Evolutionary conservation across 2,888 invertebrate species (phyloP), one percentile per base, ranked within the genome.

Genomic region (Drosophila demipolita): DNA sequence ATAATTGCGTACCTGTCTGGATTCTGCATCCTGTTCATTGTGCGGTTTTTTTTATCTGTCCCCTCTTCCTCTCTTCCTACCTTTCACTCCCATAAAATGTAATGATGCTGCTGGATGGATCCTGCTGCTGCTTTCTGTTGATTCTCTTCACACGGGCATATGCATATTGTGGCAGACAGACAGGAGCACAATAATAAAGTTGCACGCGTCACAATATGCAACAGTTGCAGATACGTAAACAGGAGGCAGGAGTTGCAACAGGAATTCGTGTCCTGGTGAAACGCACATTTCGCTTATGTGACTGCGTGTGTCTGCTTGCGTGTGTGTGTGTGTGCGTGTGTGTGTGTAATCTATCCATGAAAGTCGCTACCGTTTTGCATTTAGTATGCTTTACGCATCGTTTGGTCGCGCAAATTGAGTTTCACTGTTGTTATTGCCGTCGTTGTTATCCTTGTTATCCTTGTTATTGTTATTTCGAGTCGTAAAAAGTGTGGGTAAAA

Each of bases 361-460:
- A 82, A 82, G 77, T 72, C 68, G 88, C 78, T 76, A 80, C 86
- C 84, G 86, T 64, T 87, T 82, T 76, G 80, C 76, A 83, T 87
- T 87, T 85, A 73, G 76, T 85, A 80, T 80, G 88, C 84, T 87
- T 85, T 75, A 87, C 86, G 88, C 86, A 85, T 87, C 88, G 88
- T 80, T 87, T 85, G 74, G 78, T 63, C 61, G 57, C 80, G 60
- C 66, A 87, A 84, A 84, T 84, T 85, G 83, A 80, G 86, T 85
- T 87, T 83, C 73, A 59, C 67, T 81, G 72, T 75, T 73, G 58
- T 53, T 66, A 55, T 38, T 54, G 32, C 42, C 57, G 59, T 33
- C 38, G 26, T 29, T 49, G 15, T 35, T 29, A 29, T 29, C 29
- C 5, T 29, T 32, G 32, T 6, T 33, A 40, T 23, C 53, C 4